Conservation (phyloP, 2,113 vertebrate species). For the Boleophthalmus pectinirostris region DNA sequence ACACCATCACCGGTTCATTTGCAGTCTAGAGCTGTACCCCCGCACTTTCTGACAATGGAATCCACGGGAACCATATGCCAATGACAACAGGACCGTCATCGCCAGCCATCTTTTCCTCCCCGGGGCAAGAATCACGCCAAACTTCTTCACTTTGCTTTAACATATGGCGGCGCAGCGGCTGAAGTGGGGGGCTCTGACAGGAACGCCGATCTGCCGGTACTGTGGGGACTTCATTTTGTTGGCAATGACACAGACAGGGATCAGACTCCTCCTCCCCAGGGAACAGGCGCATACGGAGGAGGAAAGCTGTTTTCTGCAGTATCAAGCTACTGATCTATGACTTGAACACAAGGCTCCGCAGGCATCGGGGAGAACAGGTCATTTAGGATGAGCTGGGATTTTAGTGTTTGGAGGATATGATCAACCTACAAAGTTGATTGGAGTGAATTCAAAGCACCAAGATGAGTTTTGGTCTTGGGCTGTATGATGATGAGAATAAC, state of each 20-base stretch:
- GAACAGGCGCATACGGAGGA: conserved; percentile 33
- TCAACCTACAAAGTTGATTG: not conserved
- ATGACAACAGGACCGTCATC: conserved; percentile 45
- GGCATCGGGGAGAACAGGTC: conserved; percentile 18
- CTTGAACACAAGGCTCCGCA: conserved; percentile 46
- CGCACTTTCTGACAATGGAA: conserved; percentile 40
- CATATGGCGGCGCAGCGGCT: conserved; percentile 61
- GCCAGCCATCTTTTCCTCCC: conserved; percentile 26
- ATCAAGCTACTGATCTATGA: conserved; percentile 63
- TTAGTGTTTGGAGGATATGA: not conserved
- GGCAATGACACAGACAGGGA: conserved; percentile 45
- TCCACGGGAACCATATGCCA: conserved; percentile 55
- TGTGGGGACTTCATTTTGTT: conserved; percentile 44
- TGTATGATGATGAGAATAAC: not conserved
- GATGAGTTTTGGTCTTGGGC: not conserved
- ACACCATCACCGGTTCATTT: conserved; percentile 24
- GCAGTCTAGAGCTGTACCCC: conserved; percentile 20
- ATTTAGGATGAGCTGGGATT: conserved; percentile 20
- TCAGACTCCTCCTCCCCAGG: conserved; percentile 34
- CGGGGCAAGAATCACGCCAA: conserved; percentile 37
- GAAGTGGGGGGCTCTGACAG: conserved; percentile 58
- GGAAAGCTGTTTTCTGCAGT: conserved; percentile 53
- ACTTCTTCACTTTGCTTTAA: conserved; percentile 52
- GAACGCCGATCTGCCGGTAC: conserved; percentile 39
- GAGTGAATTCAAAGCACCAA: not conserved